Base-by-base conservation (phyloP, 2,888 invertebrate species). In the Plemyria rubiginata region DNA sequence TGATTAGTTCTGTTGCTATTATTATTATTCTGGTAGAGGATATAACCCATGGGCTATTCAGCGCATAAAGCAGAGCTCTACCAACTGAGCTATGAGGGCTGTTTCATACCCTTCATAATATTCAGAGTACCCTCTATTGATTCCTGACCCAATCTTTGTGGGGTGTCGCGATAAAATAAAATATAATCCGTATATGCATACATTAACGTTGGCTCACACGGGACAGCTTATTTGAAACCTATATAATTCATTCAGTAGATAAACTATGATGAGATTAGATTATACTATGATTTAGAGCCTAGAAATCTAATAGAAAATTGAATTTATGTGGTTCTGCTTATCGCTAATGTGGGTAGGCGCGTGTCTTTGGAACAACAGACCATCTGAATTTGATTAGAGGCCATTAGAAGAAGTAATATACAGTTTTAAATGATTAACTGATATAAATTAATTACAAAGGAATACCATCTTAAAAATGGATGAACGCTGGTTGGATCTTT, bases 161-260 rank as follows among this genome's bases (percentile, higher is more conserved):
- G 82, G 84, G 81, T n/a, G n/a, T 71, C 76, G 76, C 78, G 87
- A 90, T 91, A 87, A 90, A 70, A 70, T 67, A 68, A 72, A 38
- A 66, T 54, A 64, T 66, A 87, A 88, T 90, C 86, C 85, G 80
- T 81, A 86, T 80, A 73, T 80, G 86, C 90, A 90, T 90, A 86
- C 86, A 89, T 91, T 88, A 85, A 87, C 79, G 72, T 76, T 70
- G 76, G 69, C 75, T 77, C 87, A 73, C 82, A 76, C 71, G 86
- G 86, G 87, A 83, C 80, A 74, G 80, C 78, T 84, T 86, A 83
- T 85, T 84, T 81, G 73, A 43, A 80, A 74, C 76, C 72, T 77
- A 86, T 77, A 86, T 87, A 84, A 90, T 90, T 85, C 88, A 91
- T 90, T 78, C 81, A 66, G 68, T 75, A 85, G 86, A 90, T 89